These are phyloP conservation scores for Cephalopholis sonnerati DNA, from an alignment of 2,113 vertebrate species.

Conservation along the genomic window DNA sequence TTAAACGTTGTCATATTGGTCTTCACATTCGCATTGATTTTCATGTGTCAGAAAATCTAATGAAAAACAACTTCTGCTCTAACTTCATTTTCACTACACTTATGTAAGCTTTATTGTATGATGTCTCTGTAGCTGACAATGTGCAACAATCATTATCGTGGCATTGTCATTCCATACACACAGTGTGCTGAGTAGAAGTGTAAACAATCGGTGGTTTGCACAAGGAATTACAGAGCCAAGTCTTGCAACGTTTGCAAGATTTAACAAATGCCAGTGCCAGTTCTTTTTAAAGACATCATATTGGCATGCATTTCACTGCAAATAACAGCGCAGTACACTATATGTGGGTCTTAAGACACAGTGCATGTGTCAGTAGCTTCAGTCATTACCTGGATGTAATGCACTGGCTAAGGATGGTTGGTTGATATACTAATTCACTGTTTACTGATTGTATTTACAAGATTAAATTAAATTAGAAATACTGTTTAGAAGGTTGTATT, in stretches of 20 bases:
- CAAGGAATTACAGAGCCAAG: background rate
- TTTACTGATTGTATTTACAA: background rate
- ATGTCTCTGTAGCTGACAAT: background rate
- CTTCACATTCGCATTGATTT: conserved; percentile 21
- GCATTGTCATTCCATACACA: background rate
- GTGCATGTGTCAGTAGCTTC: background rate
- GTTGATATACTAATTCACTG: background rate
- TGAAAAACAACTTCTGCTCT: conserved; percentile 14
- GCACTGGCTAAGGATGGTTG: background rate
- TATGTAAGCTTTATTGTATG: background rate
- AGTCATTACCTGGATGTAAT: background rate
- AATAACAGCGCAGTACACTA: background rate
- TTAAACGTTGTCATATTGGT: conserved; percentile 23
- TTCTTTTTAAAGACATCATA: conserved; percentile 1
- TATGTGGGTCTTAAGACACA: background rate
- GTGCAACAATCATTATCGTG: background rate
- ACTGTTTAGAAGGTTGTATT: background rate
- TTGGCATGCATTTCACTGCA: background rate
- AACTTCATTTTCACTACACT: background rate
- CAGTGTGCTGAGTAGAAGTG: background rate
- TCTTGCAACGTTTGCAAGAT: background rate
- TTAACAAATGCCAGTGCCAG: background rate
- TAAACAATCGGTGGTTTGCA: conserved; percentile 8
- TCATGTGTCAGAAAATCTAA: conserved; percentile 13
- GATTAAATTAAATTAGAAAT: background rate